Evolutionary conservation across 2,797 vertebrate species (phyloP).

Genomic region (Gambusia yucatana): DNA sequence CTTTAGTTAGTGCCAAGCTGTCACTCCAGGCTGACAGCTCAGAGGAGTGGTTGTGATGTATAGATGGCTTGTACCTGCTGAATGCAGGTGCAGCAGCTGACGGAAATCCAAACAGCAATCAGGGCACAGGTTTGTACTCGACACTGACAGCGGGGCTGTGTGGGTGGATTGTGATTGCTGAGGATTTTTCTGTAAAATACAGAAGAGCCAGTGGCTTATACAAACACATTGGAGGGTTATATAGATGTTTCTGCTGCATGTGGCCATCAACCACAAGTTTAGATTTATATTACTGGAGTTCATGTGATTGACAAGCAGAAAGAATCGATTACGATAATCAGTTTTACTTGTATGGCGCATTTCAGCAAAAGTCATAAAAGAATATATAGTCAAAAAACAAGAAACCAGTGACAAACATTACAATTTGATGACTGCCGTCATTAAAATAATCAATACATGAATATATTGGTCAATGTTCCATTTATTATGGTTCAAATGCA

Average conservation of each 20-base stretch:
- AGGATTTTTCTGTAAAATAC: neutral
- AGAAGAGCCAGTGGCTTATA: neutral
- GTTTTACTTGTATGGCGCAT: no score
- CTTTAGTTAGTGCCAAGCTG: neutral
- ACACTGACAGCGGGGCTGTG: neutral
- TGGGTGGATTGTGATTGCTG: neutral
- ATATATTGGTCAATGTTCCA: no score
- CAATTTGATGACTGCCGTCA: no score
- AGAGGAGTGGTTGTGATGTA: constrained; percentile 1
- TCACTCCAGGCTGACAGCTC: neutral
- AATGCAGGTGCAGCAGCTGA: neutral
- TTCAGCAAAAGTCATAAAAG: no score
- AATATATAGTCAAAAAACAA: no score
- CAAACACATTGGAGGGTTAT: neutral
- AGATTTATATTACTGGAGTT: neutral
- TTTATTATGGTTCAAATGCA: no score
- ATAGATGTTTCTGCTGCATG: neutral
- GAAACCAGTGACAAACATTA: no score
- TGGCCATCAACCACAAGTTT: neutral
- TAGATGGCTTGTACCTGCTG: neutral
- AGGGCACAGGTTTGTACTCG: constrained; percentile 7
- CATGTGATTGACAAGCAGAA: neutral
- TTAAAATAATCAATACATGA: no score
- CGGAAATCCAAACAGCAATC: neutral
- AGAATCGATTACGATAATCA: neutral